Base-by-base conservation (phyloP, 2,113 vertebrate genomes). In the Atractosteus spatula region DNA sequence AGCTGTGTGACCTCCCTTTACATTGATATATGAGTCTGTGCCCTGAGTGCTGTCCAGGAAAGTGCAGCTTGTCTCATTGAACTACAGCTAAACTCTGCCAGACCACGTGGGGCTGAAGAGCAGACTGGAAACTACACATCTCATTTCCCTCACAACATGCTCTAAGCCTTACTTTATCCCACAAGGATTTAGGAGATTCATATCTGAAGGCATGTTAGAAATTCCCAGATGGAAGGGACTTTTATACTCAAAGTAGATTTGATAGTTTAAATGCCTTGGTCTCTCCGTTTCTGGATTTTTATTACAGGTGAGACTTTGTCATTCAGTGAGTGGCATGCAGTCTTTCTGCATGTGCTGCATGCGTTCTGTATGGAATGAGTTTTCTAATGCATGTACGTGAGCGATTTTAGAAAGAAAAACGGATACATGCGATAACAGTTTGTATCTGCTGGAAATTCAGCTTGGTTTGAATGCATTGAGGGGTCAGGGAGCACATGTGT, bases 291-390 rank as follows among this genome's bases (percentile, higher is more conserved):
- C 70, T 55, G 55, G 41, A 71, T 66, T 42, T 75, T 76, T 63
- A 47, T 71, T 62, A 66, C 1, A 7, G 81, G 80, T 86, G 79
- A 78, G 65, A 29, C 17, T 29, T 29, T 29, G 17, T 29, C 17
- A 29, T 29, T 29, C 17, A 29, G 17, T 29, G 77, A 70, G 79
- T 80, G 75, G 71, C 65, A 54, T 59, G 59, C 17, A 80, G 57
- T 41, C 72, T 76, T 29, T 1, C 64, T 29, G 17, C 17, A 29
- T 29, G 17, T 29, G 17, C 42, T 54, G 69, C 73, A 65, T 6
- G 72, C 78, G 76, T 77, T 64, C 71, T 71, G 73, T 71, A 51
- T 8, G 56, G 80, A 83, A 85, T 79, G 76, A 72, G 77, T 79
- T 75, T 79, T 83, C 73, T 72, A 71, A 68, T 74, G 70, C 65